Base-by-base conservation (phyloP, 2,797 vertebrate species). In the Tarsius wallacei region DNA sequence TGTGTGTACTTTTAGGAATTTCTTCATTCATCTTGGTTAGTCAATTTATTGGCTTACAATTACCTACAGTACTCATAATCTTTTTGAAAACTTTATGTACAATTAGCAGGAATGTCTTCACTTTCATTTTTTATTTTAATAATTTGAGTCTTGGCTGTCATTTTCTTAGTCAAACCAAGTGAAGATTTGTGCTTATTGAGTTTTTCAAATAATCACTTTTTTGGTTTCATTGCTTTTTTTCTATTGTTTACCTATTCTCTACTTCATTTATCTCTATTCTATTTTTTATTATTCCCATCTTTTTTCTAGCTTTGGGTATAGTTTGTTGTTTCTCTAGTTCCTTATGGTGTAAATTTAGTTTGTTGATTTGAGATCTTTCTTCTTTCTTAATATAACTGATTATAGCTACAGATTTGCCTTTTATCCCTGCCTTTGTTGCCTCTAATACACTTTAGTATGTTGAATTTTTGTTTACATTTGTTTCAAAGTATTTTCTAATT, bases 361-460 rank as follows among this genome's bases (percentile, higher is more conserved):
- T 73, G 33, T 81, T 66, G 49, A 74, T 74, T 91, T 91, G 68
- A 87, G 26, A 74, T 85, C 55, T 85, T 94, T 70, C 13, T 94
- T 85, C 73, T 57, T 86, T 73, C 84, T 51, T 73, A 91, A 70
- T 70, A n/a, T 55, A 78, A 57, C 17, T 53, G 55, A 63, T 91
- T 64, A 73, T 1, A 66, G 76, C 33, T 42, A 16, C 57, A 81
- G 17, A 87, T 86, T 90, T 90, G 12, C 61, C 55, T 86, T n/a
- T n/a, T 63, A 80, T 22, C 57, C 57, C 16, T 73, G 49, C 49
- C 91, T 90, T 73, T 42, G 13, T 33, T 87, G 13, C 17, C 42
- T 81, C 16, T 16, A 26, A 49, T 83, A 71, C 22, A 53, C 70
- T 91, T 63, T 91, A 47, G 11, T 51, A 83, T 64, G 61, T 84